Base-by-base conservation (phyloP, 1,140 invertebrate genomes). In the Brachionus rubens region DNA sequence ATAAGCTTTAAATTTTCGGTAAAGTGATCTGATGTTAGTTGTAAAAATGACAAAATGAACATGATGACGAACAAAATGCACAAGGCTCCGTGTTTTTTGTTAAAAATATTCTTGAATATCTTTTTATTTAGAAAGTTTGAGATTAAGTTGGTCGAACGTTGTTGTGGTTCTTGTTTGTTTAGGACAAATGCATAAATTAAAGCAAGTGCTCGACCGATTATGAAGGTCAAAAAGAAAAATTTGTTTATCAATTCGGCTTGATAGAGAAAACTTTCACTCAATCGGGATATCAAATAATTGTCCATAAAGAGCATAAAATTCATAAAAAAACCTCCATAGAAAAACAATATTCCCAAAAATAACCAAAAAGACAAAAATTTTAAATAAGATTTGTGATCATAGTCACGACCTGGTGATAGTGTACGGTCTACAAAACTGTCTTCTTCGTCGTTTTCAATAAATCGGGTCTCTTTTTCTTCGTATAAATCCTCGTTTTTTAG, bases 291-390 rank as follows among this genome's bases (percentile, higher is more conserved):
- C 19, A 65, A 65, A 24, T 65, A 65, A 16, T 43, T 65, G 36
- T 65, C 59, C 59, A 65, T 65, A 36, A 43, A 65, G 16, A 65
- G 59, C 41, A 26, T 41, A 65, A 65, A 65, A 24, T 65, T 65
- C 4, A 65, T 3, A 41, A 65, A 41, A 43, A 43, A n/a, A 43
- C 59, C 59, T 21, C 59, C 59, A 65, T 65, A 65, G 0, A 24
- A 12, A 9, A 41, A 19, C 36, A 65, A 24, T 24, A 43, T 43
- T 24, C 19, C 33, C 40, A 65, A 43, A 41, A 10, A 65, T 21
- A 36, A 4, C 59, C 59, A 65, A 65, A 65, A 43, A 26, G 40
- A 24, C 19, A n/a, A 12, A 28, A 33, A 36, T 36, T 59, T 59
- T 19, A 65, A 65, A 43, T 65, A 41, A 24, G 40, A 65, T 24